Evolutionary conservation across 1,140 invertebrate genomes (phyloP).

Genomic region (Sinella curviseta): DNA sequence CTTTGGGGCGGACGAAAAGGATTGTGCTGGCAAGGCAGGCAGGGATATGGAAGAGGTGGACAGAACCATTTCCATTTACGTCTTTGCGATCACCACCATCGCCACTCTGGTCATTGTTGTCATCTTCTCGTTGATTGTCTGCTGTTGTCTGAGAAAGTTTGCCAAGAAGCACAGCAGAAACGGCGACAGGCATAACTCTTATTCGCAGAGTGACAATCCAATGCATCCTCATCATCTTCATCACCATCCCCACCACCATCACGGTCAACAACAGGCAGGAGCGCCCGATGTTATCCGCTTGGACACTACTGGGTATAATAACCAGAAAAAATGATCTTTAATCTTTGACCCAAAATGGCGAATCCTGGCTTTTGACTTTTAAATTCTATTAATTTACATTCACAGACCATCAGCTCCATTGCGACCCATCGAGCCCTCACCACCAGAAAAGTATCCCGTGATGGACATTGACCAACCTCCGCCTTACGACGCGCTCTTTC

Average conservation of each 20-base stretch:
- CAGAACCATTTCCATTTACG: slow-evolving; percentile 41
- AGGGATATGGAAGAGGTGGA: slow-evolving; percentile 2
- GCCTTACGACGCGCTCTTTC: slow-evolving; percentile 37
- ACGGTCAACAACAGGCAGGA: neutral
- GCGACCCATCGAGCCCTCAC: slow-evolving; percentile 29
- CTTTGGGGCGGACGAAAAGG: slow-evolving; percentile 42
- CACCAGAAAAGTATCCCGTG: slow-evolving; percentile 14
- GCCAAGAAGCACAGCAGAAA: neutral
- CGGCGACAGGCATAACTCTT: neutral
- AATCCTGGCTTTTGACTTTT: neutral
- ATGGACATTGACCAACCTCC: slow-evolving; percentile 38
- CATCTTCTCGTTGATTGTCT: slow-evolving; percentile 36
- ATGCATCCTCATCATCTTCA: neutral
- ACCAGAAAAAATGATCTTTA: neutral
- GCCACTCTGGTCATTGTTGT: slow-evolving; percentile 44
- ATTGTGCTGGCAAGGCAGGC: neutral
- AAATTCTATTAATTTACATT: neutral
- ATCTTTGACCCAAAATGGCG: neutral
- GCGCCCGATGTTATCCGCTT: slow-evolving; percentile 29
- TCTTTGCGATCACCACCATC: slow-evolving; percentile 44
- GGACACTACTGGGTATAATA: slow-evolving; percentile 30
- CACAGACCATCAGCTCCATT: slow-evolving; percentile 36
- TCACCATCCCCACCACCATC: neutral
- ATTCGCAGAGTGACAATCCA: neutral
- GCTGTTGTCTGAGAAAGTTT: slow-evolving; percentile 46